Percentiles rank a stretch among this genome's conserved stretches.
Evolutionary conservation across 2,888 invertebrate species (phyloP).

Genomic region (Ganaspis brasiliensis): DNA sequence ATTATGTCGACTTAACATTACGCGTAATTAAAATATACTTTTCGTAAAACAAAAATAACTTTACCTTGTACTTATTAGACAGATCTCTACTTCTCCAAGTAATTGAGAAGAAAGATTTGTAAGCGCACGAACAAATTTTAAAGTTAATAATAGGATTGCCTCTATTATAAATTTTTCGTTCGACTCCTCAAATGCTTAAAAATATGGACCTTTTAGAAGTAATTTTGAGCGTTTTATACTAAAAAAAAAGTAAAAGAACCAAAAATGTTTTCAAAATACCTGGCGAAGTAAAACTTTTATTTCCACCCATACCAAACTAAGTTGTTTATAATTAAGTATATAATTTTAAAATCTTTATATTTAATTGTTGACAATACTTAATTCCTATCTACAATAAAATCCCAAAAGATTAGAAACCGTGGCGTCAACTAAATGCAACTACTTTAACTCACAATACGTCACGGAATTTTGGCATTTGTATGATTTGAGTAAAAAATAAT

Average conservation of each 20-base stretch:
- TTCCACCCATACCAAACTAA: slow-evolving; percentile 2
- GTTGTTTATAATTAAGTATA: slow-evolving; percentile 5
- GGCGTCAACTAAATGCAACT: background rate
- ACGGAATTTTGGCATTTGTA: slow-evolving; percentile 15
- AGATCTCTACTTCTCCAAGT: slow-evolving; percentile 39
- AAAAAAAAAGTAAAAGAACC: no score
- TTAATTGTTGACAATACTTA: slow-evolving; percentile 1
- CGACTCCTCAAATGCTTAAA: slow-evolving; percentile 8
- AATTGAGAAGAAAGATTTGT: background rate
- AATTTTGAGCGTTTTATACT: slow-evolving; percentile 3
- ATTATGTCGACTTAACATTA: slow-evolving; percentile 54
- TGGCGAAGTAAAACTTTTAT: no score
- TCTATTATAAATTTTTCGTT: slow-evolving; percentile 9
- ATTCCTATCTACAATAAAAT: slow-evolving; percentile 4
- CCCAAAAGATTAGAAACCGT: background rate
- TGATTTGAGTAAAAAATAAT: background rate
- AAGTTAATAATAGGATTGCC: slow-evolving; percentile 1
- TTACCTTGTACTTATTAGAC: slow-evolving; percentile 66
- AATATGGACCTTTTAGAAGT: background rate
- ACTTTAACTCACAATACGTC: slow-evolving; percentile 12
- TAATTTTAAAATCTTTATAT: slow-evolving; percentile 25
- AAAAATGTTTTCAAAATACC: no score
- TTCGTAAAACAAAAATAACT: slow-evolving; percentile 64
- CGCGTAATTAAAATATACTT: slow-evolving; percentile 67
- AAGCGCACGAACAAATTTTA: slow-evolving; percentile 10